Evolutionary conservation across 2,113 vertebrate species (phyloP).

Genomic region (Eublepharis macularius): DNA sequence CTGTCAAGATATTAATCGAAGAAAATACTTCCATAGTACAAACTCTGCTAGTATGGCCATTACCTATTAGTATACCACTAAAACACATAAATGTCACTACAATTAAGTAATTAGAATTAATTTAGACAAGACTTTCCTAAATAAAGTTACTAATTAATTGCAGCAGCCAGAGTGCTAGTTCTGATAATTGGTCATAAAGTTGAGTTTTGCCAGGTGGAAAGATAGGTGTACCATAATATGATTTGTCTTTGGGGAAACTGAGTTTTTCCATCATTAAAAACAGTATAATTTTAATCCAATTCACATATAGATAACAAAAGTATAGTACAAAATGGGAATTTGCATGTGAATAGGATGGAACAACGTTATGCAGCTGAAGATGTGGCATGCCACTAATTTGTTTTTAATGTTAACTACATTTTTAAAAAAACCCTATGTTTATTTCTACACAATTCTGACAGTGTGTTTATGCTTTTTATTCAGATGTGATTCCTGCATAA

Average conservation of each 20-base stretch:
- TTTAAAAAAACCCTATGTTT: neutral
- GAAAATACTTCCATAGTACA: slow-evolving; percentile 35
- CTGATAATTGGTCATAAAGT: slow-evolving; percentile 41
- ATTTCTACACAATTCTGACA: neutral
- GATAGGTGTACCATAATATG: neutral
- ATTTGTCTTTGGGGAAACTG: slow-evolving; percentile 15
- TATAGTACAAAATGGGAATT: neutral
- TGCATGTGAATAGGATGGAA: slow-evolving; percentile 14
- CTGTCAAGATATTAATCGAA: slow-evolving; percentile 2
- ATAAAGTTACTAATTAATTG: slow-evolving; percentile 57
- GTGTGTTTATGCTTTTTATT: too few relatives aligned
- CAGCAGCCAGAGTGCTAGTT: slow-evolving; percentile 42
- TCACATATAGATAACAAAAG: neutral
- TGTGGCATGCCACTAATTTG: neutral
- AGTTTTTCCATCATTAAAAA: slow-evolving; percentile 1
- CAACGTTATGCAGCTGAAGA: neutral
- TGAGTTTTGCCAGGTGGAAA: slow-evolving; percentile 9
- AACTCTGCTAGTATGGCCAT: slow-evolving; percentile 41
- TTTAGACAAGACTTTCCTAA: slow-evolving; percentile 48
- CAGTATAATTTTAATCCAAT: neutral
- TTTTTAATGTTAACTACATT: slow-evolving; percentile 19
- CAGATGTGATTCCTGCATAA: too few relatives aligned
- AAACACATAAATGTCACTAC: slow-evolving; percentile 35
- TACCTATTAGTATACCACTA: slow-evolving; percentile 20
- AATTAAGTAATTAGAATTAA: slow-evolving; percentile 58